These are phyloP conservation scores for Anoplophora glabripennis DNA, from an alignment of 1,140 invertebrate species.

Conservation along the genomic window DNA sequence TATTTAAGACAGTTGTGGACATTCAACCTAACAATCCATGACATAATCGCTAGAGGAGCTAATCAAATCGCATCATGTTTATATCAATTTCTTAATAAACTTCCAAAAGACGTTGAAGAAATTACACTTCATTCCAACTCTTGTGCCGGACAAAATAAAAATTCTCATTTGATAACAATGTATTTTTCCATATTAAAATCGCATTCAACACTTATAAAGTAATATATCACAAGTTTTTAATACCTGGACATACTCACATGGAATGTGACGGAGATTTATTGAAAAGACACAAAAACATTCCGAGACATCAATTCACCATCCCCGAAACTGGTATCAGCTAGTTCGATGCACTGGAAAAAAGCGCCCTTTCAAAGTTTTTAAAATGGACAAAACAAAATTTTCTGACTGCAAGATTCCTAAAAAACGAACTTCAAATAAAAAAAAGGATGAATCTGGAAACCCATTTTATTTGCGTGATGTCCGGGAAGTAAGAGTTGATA, in stretches of 20 bases:
- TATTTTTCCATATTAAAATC: conserved; percentile 21
- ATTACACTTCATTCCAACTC: conserved; percentile 42
- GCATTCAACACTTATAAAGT: conserved; percentile 12
- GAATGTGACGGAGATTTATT: conserved; percentile 31
- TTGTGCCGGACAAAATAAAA: conserved; percentile 45
- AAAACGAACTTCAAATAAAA: no score
- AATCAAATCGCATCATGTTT: conserved; percentile 43
- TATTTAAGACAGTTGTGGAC: conserved; percentile 47
- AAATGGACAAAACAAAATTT: no score
- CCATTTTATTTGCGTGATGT: no score
- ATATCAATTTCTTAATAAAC: conserved; percentile 27
- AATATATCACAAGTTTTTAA: conserved; percentile 22
- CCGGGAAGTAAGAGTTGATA: no score
- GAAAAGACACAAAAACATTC: conserved; percentile 29
- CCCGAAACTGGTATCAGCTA: no score
- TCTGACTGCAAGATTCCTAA: no score
- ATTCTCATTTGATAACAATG: conserved; percentile 35
- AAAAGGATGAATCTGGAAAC: no score
- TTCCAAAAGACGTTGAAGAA: conserved; percentile 24
- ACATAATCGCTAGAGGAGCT: conserved; percentile 39
- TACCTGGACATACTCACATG: conserved; percentile 19
- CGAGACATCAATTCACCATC: no score
- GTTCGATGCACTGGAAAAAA: no score
- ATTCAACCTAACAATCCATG: conserved; percentile 48
- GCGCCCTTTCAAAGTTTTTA: no score